Evolutionary conservation across 2,888 invertebrate species (phyloP).

Genomic region (Cremastobaeus sp.): DNA sequence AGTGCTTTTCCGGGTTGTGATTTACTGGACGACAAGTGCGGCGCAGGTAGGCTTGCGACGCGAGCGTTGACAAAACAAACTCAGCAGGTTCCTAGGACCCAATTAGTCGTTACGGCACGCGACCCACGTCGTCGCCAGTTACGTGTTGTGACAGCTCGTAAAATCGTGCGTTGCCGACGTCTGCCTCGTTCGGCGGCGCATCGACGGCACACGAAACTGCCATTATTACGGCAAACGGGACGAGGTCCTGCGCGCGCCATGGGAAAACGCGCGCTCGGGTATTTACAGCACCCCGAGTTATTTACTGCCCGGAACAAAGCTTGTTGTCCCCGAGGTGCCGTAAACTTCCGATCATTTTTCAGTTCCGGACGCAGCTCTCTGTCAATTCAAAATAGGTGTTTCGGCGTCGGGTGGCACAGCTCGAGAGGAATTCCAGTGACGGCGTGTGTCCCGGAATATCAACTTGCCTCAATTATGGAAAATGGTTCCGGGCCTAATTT

Average conservation of each 20-base stretch:
- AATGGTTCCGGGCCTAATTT: too few relatives aligned
- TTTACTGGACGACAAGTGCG: conserved; percentile 38
- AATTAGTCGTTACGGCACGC: conserved; percentile 46
- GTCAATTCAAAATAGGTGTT: too few relatives aligned
- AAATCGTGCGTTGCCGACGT: conserved; percentile 3
- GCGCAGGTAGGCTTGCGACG: conserved; percentile 24
- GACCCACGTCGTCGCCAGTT: conserved; percentile 19
- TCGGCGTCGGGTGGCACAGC: too few relatives aligned
- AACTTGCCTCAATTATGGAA: too few relatives aligned
- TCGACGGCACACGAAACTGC: conserved; percentile 24
- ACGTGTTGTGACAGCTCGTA: conserved; percentile 38
- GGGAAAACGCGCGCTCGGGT: conserved; percentile 18
- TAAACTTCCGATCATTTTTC: conserved; percentile 24
- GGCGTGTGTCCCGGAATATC: too few relatives aligned
- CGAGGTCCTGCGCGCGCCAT: conserved; percentile 19
- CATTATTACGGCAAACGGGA: conserved; percentile 40
- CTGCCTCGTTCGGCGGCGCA: neutral
- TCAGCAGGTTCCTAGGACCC: conserved; percentile 23
- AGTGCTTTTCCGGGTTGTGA: conserved; percentile 13
- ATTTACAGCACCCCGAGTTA: conserved; percentile 21
- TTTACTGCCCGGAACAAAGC: conserved; percentile 20
- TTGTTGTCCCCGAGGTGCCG: conserved; percentile 13
- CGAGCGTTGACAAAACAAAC: conserved; percentile 48
- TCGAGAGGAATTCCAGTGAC: too few relatives aligned
- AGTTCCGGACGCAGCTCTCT: neutral